These are phyloP conservation scores for Drosophila planitibia DNA, from an alignment of 2,888 invertebrate genomes.

Conservation along the genomic window DNA sequence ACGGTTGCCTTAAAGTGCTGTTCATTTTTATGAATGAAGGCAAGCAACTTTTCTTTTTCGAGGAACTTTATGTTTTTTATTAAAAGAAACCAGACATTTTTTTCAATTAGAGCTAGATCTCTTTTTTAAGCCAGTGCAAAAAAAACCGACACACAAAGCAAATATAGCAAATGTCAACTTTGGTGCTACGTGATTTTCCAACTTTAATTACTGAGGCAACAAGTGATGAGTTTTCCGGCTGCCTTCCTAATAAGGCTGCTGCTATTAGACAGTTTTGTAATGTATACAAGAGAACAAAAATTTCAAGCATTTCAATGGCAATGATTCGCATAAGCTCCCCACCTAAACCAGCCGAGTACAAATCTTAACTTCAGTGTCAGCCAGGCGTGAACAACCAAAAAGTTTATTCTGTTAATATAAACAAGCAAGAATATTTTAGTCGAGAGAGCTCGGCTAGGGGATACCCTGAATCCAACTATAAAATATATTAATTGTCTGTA, in stretches of 20 bases:
- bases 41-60: not conserved
- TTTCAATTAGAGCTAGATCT: conserved; percentile 11
- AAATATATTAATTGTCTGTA: not conserved
- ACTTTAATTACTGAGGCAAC: conserved; percentile 38
- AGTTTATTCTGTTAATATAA: conserved; percentile 19
- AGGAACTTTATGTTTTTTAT: not conserved
- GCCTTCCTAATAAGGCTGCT: conserved; percentile 2
- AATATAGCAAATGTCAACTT: conserved; percentile 1
- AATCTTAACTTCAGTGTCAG: conserved; percentile 25
- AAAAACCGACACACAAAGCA: not conserved
- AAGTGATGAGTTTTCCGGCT: conserved; percentile 27
- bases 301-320: conserved; percentile 18
- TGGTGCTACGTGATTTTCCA: conserved; percentile 22
- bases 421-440: not conserved
- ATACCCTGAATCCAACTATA: not conserved
- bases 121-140: not conserved
- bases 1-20: not conserved
- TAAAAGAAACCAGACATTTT: not conserved
- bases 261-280: not conserved
- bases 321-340: conserved; percentile 12
- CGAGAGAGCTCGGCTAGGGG: not conserved
- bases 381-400: conserved; percentile 10
- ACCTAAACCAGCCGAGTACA: not conserved
- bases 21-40: conserved; percentile 14
- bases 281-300: not conserved